These are phyloP conservation scores for Drosophila takahashii DNA, from an alignment of 1,140 invertebrate species.

Conservation along the genomic window DNA sequence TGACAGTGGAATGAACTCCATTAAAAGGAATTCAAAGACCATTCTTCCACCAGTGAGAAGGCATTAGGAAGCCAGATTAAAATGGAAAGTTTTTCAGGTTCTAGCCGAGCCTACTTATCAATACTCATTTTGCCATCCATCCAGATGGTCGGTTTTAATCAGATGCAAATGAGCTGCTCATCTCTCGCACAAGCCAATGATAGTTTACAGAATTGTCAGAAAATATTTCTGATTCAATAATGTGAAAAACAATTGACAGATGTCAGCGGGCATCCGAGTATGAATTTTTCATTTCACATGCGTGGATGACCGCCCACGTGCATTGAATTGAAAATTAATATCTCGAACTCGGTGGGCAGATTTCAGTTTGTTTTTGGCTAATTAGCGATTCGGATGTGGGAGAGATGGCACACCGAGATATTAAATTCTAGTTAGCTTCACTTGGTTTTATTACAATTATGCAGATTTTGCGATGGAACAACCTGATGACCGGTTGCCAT, in stretches of 20 bases:
- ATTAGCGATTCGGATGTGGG: conserved; percentile 10
- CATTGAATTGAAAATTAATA: conserved; percentile 28
- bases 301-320: conserved; percentile 23
- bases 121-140: conserved; percentile 17
- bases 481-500: conserved; percentile 58
- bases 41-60: background rate
- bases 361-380: conserved; percentile 11
- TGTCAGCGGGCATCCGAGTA: conserved; percentile 16
- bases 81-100: conserved; percentile 40
- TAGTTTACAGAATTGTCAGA: conserved; percentile 4
- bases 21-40: background rate
- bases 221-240: background rate
- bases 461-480: conserved; percentile 19
- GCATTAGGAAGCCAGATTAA: conserved; percentile 5
- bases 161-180: conserved; percentile 41
- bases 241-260: conserved; percentile 31
- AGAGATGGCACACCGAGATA: conserved; percentile 15
- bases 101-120: conserved; percentile 10
- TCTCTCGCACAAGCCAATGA: conserved; percentile 3
- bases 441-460: conserved; percentile 60
- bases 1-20: conserved; percentile 1
- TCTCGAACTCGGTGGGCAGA: conserved; percentile 28
- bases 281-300: conserved; percentile 34
- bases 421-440: conserved; percentile 20
- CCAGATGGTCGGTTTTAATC: conserved; percentile 16